Percentiles rank a stretch among this genome's conserved stretches.
These are phyloP conservation scores for Sebastes schlegelii DNA, from an alignment of 2,113 vertebrate genomes.

Conservation along the genomic window DNA sequence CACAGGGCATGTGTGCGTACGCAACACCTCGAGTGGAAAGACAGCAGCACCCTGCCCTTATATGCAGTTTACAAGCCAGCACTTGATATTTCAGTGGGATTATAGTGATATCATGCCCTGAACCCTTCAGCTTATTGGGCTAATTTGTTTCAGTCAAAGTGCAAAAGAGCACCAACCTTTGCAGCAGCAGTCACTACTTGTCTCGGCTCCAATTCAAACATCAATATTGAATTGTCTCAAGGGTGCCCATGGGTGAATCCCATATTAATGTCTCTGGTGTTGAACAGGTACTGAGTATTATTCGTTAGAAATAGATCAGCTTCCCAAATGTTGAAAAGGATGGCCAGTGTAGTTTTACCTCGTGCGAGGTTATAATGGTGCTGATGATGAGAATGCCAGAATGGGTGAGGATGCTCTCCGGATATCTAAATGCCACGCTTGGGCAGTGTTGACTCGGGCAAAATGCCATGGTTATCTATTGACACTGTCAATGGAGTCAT, in stretches of 20 bases:
- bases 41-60: not conserved
- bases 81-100: constrained; percentile 42
- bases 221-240: constrained; percentile 51
- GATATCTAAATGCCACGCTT: constrained; percentile 61
- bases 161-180: constrained; percentile 34
- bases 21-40: constrained; percentile 3
- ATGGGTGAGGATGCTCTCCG: constrained; percentile 18
- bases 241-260: constrained; percentile 5
- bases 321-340: constrained; percentile 27
- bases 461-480: constrained; percentile 57
- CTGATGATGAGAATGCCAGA: constrained; percentile 36
- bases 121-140: constrained; percentile 32
- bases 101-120: constrained; percentile 19
- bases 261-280: constrained; percentile 35
- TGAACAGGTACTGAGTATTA: constrained; percentile 27
- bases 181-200: constrained; percentile 8
- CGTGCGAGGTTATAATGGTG: constrained; percentile 30
- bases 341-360: constrained; percentile 11
- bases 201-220: constrained; percentile 38
- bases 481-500: constrained; percentile 37
- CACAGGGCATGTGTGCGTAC: constrained; percentile 13
- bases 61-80: constrained; percentile 1
- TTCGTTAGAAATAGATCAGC: constrained; percentile 41
- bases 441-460: constrained; percentile 48
- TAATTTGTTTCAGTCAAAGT: constrained; percentile 42